Base-by-base conservation (phyloP, 2,113 vertebrate species). In the Raja brachyura region DNA sequence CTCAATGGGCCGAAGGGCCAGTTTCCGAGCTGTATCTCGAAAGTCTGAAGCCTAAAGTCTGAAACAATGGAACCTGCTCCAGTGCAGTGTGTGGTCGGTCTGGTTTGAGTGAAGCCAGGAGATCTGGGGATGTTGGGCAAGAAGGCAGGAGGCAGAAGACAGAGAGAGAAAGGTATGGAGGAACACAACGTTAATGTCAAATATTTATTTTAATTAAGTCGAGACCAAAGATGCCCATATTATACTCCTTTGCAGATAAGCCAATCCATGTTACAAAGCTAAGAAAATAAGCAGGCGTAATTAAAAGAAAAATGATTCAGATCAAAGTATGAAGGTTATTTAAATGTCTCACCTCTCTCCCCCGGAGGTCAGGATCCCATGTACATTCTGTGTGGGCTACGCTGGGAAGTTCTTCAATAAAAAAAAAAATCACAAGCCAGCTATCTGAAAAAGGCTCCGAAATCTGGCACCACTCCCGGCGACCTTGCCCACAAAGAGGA, bases 401-500 rank as follows among this genome's bases (percentile, higher is more conserved):
- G 20, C 31, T 48, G 33, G 68, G 33, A 92, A 28, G 66, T 10
- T 31, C 31, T 85, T 33, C 54, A 70, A 90, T 90, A 31, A 25
- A 25, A 48, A 39, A 25, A 73, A 73, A 92, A 54, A 3, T 6
- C 28, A 11, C 39, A 73, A 25, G 39, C 11, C 10, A 63, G 33
- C 63, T 20, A 90, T 90, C 18, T 70, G 86, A 90, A 70, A 70
- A 48, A 92, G 39, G 68, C 68, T 92, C 33, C 28, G 68, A 74
- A 92, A 73, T 68, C 73, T 92, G 33, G 20, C 68, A 54, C 10
- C 8, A 5, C 88, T 92, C 31, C 66, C 88, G 28, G 20, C 54
- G 90, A 92, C 90, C 90, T 92, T 73, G 90, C 9, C 3, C 39
- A 10, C 90, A 54, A 25, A 73, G 66, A 92, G 90, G 90, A 92